Evolutionary conservation across 92 coral and sea anemone genomes (phyloP).

Genomic region (Montipora capitata): DNA sequence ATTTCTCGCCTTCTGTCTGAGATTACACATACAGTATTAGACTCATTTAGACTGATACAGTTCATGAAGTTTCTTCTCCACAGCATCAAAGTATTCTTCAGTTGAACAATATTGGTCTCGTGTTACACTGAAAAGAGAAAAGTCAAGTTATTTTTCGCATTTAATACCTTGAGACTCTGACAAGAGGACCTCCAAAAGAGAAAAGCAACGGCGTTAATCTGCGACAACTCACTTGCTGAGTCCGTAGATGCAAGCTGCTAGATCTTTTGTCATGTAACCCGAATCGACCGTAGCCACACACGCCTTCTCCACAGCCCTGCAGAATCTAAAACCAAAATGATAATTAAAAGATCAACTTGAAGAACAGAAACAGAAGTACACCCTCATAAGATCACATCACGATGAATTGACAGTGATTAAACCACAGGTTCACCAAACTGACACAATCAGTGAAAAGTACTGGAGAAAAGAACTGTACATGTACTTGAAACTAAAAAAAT

Average conservation of each 20-base stretch:
- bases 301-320: slow-evolving; percentile 91
- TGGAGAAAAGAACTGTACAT: too few relatives aligned
- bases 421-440: not conserved
- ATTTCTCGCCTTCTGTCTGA: too few relatives aligned
- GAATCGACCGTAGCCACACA: slow-evolving; percentile 94
- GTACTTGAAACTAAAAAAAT: too few relatives aligned
- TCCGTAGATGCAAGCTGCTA: slow-evolving; percentile 99
- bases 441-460: too few relatives aligned
- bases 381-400: not conserved
- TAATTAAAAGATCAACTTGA: too few relatives aligned
- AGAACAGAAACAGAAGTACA: too few relatives aligned
- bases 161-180: not conserved
- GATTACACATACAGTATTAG: not conserved
- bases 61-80: slow-evolving; percentile 81
- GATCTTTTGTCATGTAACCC: slow-evolving; percentile 97
- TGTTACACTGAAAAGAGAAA: slow-evolving; percentile 82
- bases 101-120: slow-evolving; percentile 97
- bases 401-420: not conserved
- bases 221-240: slow-evolving; percentile 84
- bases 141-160: not conserved
- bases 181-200: not conserved
- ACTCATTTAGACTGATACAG: slow-evolving; percentile 50
- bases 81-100: slow-evolving; percentile 95
- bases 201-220: not conserved
- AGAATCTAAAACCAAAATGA: slow-evolving; percentile 71